phyloP scores from a whole-genome alignment of 2,113 vertebrate species.

The Lycaon pictus region DNA sequence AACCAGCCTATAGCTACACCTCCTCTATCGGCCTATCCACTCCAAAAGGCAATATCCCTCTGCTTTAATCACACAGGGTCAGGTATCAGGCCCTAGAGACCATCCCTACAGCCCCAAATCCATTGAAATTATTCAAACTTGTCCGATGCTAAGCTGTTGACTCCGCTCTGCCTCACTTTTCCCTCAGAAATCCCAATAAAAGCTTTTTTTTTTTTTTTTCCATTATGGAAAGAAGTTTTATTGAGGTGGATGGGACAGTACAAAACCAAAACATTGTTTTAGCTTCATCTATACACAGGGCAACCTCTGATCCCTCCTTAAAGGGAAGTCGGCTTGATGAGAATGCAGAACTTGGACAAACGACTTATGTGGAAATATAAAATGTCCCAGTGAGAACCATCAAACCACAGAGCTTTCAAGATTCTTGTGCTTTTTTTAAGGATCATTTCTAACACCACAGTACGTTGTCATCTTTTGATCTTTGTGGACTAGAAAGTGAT shows the following conservation, averaged over 20 bases:
- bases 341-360: not conserved
- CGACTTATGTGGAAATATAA: not conserved
- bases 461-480: not conserved
- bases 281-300: not conserved
- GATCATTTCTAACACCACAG: not conserved
- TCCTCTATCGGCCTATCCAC: not conserved
- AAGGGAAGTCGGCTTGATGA: not conserved
- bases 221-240: constrained; percentile 61
- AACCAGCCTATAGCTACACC: not conserved
- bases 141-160: not conserved
- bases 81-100: not conserved
- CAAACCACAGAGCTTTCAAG: not conserved
- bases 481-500: not conserved
- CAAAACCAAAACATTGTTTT: not conserved
- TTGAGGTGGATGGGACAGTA: not conserved
- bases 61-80: not conserved
- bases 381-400: not conserved
- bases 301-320: not conserved
- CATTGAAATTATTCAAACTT: not conserved
- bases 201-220: constrained; percentile 5
- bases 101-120: not conserved
- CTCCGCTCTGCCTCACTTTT: not conserved
- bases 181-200: not conserved
- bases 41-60: not conserved
- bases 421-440: not conserved